phyloP scores from a whole-genome alignment of 2,113 vertebrate genomes.

The Recurvirostra avosetta region DNA sequence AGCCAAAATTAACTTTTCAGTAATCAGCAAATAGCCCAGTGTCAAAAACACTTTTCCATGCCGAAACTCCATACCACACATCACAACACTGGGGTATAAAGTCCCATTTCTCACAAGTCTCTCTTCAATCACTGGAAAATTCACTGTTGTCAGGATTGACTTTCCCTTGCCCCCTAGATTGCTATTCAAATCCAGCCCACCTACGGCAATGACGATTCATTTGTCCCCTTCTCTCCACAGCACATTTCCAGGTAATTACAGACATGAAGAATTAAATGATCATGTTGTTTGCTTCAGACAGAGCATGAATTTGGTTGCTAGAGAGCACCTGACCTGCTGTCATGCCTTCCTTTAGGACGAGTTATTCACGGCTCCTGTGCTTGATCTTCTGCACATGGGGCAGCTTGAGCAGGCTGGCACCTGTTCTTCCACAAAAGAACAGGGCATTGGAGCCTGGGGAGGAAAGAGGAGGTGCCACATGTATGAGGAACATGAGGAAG shows the following conservation, averaged over 20 bases:
- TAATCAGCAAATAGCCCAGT: not conserved
- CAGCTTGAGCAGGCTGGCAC: not conserved
- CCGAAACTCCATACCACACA: not conserved
- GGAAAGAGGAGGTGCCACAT: not conserved
- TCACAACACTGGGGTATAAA: not conserved
- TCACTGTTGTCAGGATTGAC: not conserved
- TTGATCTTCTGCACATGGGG: not conserved
- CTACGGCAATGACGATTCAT: not conserved
- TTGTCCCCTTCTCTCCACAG: not conserved
- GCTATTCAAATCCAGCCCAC: not conserved
- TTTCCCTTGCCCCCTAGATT: not conserved
- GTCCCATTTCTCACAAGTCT: not conserved
- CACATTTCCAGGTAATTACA: not conserved
- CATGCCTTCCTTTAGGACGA: not conserved
- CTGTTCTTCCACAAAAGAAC: not conserved
- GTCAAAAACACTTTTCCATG: not conserved
- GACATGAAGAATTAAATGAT: fast-evolving
- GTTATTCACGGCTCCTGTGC: not conserved
- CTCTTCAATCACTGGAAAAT: not conserved
- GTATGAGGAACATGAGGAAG: not conserved
- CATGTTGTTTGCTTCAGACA: not conserved
- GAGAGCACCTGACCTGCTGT: not conserved
- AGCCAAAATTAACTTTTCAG: not conserved
- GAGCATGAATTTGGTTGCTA: not conserved
- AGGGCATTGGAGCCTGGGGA: not conserved